Percentiles rank a stretch among this genome's conserved stretches.
These are phyloP conservation scores for Drosophila aff. DNA, from an alignment of 1,140 invertebrate genomes.

Conservation along the genomic window DNA sequence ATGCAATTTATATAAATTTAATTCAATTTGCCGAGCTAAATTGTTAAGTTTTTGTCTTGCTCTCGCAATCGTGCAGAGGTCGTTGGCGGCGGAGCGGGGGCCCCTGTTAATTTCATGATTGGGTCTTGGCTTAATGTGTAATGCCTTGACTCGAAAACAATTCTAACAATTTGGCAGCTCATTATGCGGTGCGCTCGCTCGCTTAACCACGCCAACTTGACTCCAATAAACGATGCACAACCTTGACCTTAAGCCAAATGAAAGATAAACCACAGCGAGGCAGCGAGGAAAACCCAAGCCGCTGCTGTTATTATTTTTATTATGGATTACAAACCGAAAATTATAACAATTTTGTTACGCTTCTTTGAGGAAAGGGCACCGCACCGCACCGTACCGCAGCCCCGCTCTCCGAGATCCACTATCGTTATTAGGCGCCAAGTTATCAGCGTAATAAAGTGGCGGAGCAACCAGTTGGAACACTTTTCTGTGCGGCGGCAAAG, in stretches of 20 bases:
- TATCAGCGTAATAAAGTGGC: slow-evolving; percentile 76
- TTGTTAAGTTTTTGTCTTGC: slow-evolving; percentile 53
- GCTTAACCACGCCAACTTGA: slow-evolving; percentile 59
- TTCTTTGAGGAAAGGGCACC: slow-evolving; percentile 75
- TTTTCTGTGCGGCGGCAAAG: slow-evolving; percentile 63
- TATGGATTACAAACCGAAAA: slow-evolving; percentile 72
- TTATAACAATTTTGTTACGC: slow-evolving; percentile 83
- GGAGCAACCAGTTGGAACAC: slow-evolving; percentile 74
- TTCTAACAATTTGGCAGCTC: slow-evolving; percentile 81
- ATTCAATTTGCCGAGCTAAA: slow-evolving; percentile 80
- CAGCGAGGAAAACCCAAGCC: slow-evolving; percentile 8
- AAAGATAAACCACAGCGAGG: slow-evolving; percentile 48
- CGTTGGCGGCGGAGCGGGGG: slow-evolving; percentile 26
- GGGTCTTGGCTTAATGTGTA: slow-evolving; percentile 45
- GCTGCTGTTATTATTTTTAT: slow-evolving; percentile 51
- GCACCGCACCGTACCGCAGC: neutral
- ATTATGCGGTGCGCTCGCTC: slow-evolving; percentile 65
- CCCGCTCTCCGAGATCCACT: neutral
- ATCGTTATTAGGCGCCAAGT: slow-evolving; percentile 49
- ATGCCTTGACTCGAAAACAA: slow-evolving; percentile 60
- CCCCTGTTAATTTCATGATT: slow-evolving; percentile 56
- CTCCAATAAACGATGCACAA: slow-evolving; percentile 73
- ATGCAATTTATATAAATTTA: slow-evolving; percentile 83
- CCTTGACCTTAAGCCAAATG: slow-evolving; percentile 78
- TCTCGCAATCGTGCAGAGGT: slow-evolving; percentile 72